These are phyloP conservation scores for Rousettus leschenaultii DNA, from an alignment of 2,113 vertebrate genomes.

Conservation along the genomic window DNA sequence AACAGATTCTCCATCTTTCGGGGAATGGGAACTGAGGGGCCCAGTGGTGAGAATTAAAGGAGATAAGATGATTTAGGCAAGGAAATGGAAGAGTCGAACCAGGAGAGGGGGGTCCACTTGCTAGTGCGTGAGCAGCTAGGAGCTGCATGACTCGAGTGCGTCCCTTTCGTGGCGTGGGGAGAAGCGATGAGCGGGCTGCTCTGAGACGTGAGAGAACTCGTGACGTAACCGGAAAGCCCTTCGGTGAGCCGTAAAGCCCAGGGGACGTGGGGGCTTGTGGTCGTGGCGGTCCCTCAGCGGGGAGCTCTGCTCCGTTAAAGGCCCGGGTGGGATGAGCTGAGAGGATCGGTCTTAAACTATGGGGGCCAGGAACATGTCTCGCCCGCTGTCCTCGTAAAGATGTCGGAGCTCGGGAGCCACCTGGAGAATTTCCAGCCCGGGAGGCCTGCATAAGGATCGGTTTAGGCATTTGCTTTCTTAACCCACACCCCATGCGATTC, in stretches of 20 bases:
- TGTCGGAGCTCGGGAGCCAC: neutral
- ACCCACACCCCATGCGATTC: neutral
- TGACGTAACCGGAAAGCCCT: neutral
- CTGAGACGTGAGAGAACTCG: neutral
- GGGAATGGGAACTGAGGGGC: neutral
- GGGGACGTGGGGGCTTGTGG: neutral
- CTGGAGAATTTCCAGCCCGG: neutral
- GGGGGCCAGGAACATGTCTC: neutral
- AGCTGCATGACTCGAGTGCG: neutral
- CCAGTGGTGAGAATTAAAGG: neutral
- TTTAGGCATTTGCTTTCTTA: neutral
- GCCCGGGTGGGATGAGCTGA: neutral
- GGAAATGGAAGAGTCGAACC: neutral
- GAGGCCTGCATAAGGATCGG: neutral
- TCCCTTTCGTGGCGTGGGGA: neutral
- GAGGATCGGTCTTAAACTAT: neutral
- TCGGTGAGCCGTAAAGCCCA: neutral
- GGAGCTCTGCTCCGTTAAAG: neutral
- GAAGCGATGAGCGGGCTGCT: neutral
- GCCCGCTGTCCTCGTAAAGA: neutral
- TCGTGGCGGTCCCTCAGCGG: neutral
- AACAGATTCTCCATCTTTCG: neutral
- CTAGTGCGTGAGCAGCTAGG: neutral
- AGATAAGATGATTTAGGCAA: neutral
- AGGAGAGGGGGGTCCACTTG: neutral